These are phyloP conservation scores for Meandrusa payeni DNA, from an alignment of 2,888 invertebrate species.

Conservation along the genomic window DNA sequence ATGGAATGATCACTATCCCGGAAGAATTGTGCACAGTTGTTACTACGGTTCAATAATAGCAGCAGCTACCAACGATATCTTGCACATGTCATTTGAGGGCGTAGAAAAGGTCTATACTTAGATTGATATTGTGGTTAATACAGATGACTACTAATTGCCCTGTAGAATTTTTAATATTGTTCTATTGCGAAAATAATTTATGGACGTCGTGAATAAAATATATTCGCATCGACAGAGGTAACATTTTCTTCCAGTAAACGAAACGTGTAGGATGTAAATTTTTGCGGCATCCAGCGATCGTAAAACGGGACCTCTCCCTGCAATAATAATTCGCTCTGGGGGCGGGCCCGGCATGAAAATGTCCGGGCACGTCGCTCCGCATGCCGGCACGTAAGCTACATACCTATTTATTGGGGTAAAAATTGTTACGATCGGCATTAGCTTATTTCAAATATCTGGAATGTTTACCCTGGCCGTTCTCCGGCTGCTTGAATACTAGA, in stretches of 20 bases:
- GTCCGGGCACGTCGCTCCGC: background rate
- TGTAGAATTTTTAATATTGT: no score
- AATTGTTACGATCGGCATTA: background rate
- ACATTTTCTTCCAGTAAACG: constrained; percentile 7
- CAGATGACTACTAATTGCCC: no score
- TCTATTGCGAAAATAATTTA: constrained; percentile 3
- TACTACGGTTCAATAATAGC: no score
- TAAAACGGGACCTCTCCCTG: constrained; percentile 15
- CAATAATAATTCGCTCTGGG: constrained; percentile 12
- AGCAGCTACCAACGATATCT: no score
- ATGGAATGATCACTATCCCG: no score
- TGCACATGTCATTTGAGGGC: no score
- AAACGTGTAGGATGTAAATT: constrained; percentile 16
- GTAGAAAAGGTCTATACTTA: no score
- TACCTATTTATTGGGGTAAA: background rate
- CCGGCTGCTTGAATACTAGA: no score
- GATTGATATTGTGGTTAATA: no score
- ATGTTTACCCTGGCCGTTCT: background rate
- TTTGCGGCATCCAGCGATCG: constrained; percentile 9
- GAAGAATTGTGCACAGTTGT: no score
- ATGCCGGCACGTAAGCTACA: background rate
- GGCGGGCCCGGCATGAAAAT: background rate
- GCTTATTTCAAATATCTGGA: background rate
- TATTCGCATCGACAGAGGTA: background rate
- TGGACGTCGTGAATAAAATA: constrained; percentile 13